A percentile compares a stretch with the other conserved stretches of the same genome.
Conservation (phyloP, 1,140 invertebrate species). For the Trichoplusia ni region DNA sequence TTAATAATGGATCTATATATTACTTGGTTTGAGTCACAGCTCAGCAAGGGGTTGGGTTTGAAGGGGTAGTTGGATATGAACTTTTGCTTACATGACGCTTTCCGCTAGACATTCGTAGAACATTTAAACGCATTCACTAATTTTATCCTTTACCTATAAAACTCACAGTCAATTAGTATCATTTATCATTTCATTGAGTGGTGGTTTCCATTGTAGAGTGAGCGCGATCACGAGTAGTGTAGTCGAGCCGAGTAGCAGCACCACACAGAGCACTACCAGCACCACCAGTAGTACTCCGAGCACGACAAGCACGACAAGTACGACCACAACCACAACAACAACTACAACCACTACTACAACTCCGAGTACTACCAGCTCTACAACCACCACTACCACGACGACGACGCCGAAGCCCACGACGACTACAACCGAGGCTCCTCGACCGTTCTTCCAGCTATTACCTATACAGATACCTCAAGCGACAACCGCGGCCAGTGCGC, state of each 20-base stretch:
- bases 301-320: constrained; percentile 47
- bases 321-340: constrained; percentile 53
- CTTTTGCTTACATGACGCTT: too few relatives aligned
- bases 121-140: too few relatives aligned
- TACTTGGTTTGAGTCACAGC: too few relatives aligned
- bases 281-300: constrained; percentile 46
- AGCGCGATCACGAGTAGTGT: constrained; percentile 25
- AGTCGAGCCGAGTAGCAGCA: constrained; percentile 43
- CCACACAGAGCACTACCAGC: constrained; percentile 30
- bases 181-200: background rate
- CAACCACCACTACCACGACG: constrained; percentile 59
- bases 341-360: constrained; percentile 75
- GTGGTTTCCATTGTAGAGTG: constrained; percentile 38
- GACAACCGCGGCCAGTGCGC: constrained; percentile 62
- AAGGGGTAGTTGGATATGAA: too few relatives aligned
- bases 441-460: constrained; percentile 68
- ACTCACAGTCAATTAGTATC: background rate
- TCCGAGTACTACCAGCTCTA: constrained; percentile 77
- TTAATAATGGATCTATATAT: too few relatives aligned
- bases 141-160: background rate
- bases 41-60: too few relatives aligned
- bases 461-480: constrained; percentile 59
- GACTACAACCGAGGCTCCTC: constrained; percentile 65
- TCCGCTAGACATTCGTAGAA: too few relatives aligned
- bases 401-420: constrained; percentile 61